Evolutionary conservation across 2,113 vertebrate species (phyloP).

Genomic region (Cacatua alba): DNA sequence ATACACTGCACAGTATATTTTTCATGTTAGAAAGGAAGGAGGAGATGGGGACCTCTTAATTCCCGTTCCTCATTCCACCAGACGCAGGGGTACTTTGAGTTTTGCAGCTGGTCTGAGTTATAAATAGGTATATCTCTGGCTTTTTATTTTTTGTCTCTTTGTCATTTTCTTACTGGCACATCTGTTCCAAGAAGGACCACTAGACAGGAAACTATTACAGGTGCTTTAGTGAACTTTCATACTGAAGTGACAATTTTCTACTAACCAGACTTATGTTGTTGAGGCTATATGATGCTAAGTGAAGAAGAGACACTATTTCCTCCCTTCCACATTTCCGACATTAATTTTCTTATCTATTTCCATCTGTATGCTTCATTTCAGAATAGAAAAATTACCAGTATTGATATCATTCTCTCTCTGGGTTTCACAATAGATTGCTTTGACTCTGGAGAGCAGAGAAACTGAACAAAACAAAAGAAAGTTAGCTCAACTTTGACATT

Average conservation of each 20-base stretch:
- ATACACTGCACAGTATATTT: constrained; percentile 22
- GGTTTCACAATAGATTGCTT: background rate
- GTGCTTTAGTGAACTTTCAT: background rate
- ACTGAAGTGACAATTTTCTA: constrained; percentile 1
- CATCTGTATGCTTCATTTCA: background rate
- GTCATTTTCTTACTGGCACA: constrained; percentile 6
- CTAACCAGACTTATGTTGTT: background rate
- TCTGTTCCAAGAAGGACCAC: background rate
- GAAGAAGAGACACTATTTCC: background rate
- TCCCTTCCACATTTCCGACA: background rate
- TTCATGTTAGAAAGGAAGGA: constrained; percentile 8
- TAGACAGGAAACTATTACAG: constrained; percentile 1
- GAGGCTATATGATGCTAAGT: background rate
- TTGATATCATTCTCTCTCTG: background rate
- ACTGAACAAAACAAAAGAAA: background rate
- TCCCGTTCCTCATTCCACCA: background rate
- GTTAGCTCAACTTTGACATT: background rate
- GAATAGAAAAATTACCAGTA: background rate
- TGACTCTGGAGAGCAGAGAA: background rate
- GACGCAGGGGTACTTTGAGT: constrained; percentile 19
- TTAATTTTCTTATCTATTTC: constrained; percentile 52
- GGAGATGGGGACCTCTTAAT: constrained; percentile 25
- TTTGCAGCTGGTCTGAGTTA: constrained; percentile 32
- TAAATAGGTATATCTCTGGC: constrained; percentile 17
- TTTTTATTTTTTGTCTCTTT: background rate